Percentiles rank a stretch among this genome's conserved stretches.
Conservation (phyloP, 2,113 vertebrate genomes). For the Pseudonaja textilis region DNA sequence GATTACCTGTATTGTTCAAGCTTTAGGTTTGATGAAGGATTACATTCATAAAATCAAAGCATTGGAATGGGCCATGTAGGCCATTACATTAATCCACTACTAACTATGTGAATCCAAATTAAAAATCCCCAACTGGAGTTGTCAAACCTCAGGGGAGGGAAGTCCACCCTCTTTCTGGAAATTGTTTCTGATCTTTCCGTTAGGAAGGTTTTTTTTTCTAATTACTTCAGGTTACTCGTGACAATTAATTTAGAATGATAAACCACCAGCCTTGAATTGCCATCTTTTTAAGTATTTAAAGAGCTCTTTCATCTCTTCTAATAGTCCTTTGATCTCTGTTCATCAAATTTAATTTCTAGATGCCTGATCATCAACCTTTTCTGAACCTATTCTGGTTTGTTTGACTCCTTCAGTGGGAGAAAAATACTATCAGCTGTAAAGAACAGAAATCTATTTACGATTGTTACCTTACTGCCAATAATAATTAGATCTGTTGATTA, state of each 20-base stretch:
- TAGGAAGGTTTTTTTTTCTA: not conserved
- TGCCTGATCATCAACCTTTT: not conserved
- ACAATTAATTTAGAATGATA: not conserved
- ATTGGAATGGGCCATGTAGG: not conserved
- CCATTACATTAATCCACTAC: not conserved
- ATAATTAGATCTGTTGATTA: not conserved
- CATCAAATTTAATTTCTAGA: not conserved
- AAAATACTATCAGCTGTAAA: not conserved
- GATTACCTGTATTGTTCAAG: not conserved
- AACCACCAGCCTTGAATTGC: not conserved
- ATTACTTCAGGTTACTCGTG: not conserved
- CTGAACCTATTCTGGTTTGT: not conserved
- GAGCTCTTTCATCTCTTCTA: not conserved
- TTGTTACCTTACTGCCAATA: not conserved
- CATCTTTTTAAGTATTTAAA: not conserved
- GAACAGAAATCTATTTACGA: not conserved
- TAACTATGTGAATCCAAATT: not conserved
- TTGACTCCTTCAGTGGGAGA: not conserved
- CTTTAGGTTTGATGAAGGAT: not conserved
- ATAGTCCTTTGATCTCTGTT: not conserved
- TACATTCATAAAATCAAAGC: not conserved
- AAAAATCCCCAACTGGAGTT: not conserved
- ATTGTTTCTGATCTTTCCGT: not conserved
- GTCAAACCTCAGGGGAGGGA: not conserved
- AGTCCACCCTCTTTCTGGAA: not conserved